Evolutionary conservation across 1,140 invertebrate genomes (phyloP).

Genomic region (Marisa cornuarietis): DNA sequence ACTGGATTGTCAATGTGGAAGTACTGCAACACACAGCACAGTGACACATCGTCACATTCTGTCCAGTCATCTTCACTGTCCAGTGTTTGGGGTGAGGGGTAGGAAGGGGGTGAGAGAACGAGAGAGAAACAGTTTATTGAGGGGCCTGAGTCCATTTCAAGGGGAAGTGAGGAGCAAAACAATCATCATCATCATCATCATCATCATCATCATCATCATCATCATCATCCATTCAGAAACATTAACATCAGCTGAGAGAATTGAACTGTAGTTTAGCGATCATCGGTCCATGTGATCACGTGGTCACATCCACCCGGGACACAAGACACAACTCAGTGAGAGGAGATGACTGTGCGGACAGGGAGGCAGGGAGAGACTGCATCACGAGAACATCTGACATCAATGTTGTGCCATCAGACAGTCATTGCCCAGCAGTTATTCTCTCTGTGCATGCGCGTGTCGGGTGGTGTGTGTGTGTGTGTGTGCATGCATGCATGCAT

Average conservation of each 20-base stretch:
- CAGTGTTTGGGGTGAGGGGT: not conserved
- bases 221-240: not conserved
- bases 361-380: not conserved
- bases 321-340: not conserved
- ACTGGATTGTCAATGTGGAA: too few relatives aligned
- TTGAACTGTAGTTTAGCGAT: too few relatives aligned
- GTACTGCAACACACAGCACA: too few relatives aligned
- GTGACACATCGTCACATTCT: too few relatives aligned
- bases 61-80: too few relatives aligned
- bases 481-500: not conserved
- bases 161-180: not conserved
- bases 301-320: not conserved
- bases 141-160: not conserved
- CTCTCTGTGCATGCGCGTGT: constrained; percentile 1
- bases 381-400: not conserved
- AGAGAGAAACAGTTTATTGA: not conserved
- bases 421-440: not conserved
- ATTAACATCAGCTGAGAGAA: not conserved
- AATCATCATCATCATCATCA: not conserved
- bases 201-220: not conserved
- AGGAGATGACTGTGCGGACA: too few relatives aligned
- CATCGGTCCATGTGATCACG: not conserved
- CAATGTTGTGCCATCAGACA: too few relatives aligned
- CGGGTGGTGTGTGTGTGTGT: not conserved
- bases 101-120: not conserved